Conservation (phyloP, 92 coral and sea anemone species). For the Porites rus region DNA sequence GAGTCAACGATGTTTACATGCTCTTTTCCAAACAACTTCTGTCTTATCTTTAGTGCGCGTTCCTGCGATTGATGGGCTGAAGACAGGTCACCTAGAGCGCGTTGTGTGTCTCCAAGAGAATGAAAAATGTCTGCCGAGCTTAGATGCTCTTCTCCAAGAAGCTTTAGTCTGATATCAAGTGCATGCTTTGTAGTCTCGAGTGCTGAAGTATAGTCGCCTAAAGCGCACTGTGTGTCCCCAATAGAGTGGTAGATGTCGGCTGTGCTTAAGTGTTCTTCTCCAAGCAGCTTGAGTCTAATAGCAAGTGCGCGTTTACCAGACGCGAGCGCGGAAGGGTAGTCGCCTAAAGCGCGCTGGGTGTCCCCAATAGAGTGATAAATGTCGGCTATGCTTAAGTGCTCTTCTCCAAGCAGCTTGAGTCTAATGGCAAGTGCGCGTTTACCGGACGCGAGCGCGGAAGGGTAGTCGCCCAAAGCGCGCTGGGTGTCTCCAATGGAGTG, state of each 20-base stretch:
- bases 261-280: too few relatives aligned
- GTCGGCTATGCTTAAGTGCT: background rate
- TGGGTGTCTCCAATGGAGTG: background rate
- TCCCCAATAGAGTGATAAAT: background rate
- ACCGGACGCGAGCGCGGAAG: background rate
- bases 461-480: too few relatives aligned
- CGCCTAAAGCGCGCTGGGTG: background rate
- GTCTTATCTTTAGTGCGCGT: constrained; percentile 10
- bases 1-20: too few relatives aligned
- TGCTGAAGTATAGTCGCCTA: background rate
- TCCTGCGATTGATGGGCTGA: background rate
- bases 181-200: background rate
- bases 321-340: background rate
- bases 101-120: too few relatives aligned
- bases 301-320: too few relatives aligned
- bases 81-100: background rate
- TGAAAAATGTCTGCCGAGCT: background rate
- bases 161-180: background rate
- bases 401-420: background rate
- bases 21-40: background rate
- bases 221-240: too few relatives aligned
- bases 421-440: background rate
- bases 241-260: too few relatives aligned
- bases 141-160: background rate
- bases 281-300: too few relatives aligned